Evolutionary conservation across 2,797 vertebrate genomes (phyloP), one percentile per base, ranked within the genome.

Genomic region (Onychomys arenicola): DNA sequence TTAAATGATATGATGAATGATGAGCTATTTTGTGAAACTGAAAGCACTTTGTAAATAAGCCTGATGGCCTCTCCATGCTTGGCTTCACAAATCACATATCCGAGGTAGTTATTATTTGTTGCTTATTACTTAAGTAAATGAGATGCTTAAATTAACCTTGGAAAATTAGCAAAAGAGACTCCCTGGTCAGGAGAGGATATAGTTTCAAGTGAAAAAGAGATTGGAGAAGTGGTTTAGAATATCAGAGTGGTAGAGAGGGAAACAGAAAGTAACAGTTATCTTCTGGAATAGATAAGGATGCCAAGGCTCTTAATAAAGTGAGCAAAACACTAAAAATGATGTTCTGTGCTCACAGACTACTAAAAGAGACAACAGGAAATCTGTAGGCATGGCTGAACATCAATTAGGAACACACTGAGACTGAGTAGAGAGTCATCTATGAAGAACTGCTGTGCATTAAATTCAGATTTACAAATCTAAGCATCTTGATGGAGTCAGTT

Each of bases 391-490:
- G 23, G 4, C 11, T 63, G 23, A 92, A 55, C 71, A 93, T 90
- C 90, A 96, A 69, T 87, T 94, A 97, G 87, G 97, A 91, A 94
- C 43, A 63, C 76, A 84, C 6, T 85, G 84, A 95, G 49, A 80
- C 11, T 71, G 69, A 93, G 40, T 80, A 19, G 69, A 63, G 82
- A 76, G 23, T 86, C 76, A 94, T 88, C 88, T 87, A 55, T 80
- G 87, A 87, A 95, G 57, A 76, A 92, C 94, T 49, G 63, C 65
- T 49, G 23, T 6, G 80, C 37, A 59, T 86, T 90, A 92, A 94
- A 78, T 88, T 91, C 34, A 91, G 59, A 92, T 82, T 78, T 40
- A 55, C 95, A 94, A 94, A 71, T 84, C n/a, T 84, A 94, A 94
- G 73, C 57, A 83, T 83, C 32, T 40, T 81, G n/a, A 96, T 29